phyloP scores from a whole-genome alignment of 2,888 invertebrate genomes.

The Diplolepis rosae region DNA sequence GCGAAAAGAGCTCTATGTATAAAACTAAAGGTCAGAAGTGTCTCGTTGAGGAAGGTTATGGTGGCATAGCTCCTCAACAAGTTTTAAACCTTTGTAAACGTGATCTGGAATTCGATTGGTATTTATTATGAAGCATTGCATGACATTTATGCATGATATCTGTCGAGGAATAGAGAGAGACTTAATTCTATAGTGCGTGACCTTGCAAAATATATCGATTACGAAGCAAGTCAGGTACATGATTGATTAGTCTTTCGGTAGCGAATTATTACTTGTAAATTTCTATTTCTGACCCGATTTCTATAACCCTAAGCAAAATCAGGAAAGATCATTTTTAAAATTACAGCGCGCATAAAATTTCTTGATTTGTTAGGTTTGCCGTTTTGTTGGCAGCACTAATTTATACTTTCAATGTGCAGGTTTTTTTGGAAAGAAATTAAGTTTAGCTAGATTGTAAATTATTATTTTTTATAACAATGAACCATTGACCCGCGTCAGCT shows the following conservation, averaged over 20 bases:
- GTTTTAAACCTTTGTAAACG: constrained; percentile 25
- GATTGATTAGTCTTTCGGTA: background rate
- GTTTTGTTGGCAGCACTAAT: background rate
- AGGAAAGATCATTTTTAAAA: background rate
- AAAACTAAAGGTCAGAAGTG: constrained; percentile 49
- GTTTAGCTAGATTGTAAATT: background rate
- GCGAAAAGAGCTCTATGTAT: constrained; percentile 37
- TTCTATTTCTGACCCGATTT: background rate
- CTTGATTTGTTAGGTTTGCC: background rate
- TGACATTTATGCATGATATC: constrained; percentile 42
- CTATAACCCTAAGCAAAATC: background rate
- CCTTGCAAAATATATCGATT: background rate
- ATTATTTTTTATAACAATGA: background rate
- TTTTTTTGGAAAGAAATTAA: too few species aligned
- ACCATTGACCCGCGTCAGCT: background rate
- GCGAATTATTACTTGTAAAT: background rate
- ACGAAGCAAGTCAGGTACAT: background rate
- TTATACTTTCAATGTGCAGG: background rate
- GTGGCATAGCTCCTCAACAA: constrained; percentile 40
- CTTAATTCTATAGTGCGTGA: constrained; percentile 26
- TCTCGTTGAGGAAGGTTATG: constrained; percentile 49
- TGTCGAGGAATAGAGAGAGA: constrained; percentile 32
- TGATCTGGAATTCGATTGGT: constrained; percentile 41
- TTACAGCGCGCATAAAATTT: background rate
- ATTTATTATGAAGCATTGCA: constrained; percentile 36